Percentiles rank a stretch among this genome's conserved stretches.
phyloP scores from a whole-genome alignment of 2,888 invertebrate species.

The Polydrusus pterygomalis region DNA sequence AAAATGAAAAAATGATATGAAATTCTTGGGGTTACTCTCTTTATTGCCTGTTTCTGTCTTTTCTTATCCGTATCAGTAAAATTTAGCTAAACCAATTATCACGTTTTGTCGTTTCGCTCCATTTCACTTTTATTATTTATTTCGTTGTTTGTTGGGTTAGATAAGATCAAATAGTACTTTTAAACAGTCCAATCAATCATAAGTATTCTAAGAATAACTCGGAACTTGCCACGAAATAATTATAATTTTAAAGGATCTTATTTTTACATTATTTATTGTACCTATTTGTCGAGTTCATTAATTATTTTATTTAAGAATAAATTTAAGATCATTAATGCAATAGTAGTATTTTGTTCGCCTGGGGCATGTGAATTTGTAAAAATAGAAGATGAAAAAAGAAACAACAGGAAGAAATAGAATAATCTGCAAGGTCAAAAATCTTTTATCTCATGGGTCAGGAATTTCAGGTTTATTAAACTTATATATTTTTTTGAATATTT shows the following conservation, averaged over 20 bases:
- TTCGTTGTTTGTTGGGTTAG: no score
- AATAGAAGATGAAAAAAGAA: not conserved
- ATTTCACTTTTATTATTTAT: no score
- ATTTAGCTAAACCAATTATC: no score
- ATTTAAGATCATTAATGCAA: conserved; percentile 15
- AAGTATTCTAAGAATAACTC: not conserved
- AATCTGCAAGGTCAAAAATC: not conserved
- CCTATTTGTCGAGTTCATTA: not conserved
- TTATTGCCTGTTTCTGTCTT: no score
- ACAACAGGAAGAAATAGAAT: conserved; percentile 1
- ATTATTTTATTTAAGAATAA: conserved; percentile 8
- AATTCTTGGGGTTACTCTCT: no score
- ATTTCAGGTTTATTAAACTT: no score
- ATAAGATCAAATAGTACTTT: no score
- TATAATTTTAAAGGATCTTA: not conserved
- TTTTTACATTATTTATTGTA: not conserved
- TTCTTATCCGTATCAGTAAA: no score
- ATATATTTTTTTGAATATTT: no score
- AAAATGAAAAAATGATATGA: no score
- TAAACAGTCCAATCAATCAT: not conserved
- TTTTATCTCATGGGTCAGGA: not conserved
- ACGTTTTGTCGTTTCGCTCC: no score
- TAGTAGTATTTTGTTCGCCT: not conserved
- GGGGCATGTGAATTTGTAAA: conserved; percentile 7
- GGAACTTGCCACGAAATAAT: not conserved